These are phyloP conservation scores for Leptodactylus fuscus DNA, from an alignment of 2,113 vertebrate genomes.

Conservation along the genomic window DNA sequence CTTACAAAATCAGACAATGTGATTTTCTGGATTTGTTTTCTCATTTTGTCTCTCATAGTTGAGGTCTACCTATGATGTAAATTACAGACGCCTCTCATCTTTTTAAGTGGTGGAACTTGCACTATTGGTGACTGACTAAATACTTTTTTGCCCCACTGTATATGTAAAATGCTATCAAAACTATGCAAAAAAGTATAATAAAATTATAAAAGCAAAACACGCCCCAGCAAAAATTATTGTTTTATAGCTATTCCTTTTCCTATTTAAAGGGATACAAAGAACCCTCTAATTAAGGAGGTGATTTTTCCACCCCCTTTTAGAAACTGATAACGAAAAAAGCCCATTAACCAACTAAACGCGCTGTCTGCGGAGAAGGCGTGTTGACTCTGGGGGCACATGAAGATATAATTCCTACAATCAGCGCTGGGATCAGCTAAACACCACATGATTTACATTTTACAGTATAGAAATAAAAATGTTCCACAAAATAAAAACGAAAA, in stretches of 20 bases:
- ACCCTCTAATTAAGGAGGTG: conserved; percentile 37
- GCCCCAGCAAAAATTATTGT: not conserved
- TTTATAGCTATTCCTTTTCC: not conserved
- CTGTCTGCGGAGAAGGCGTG: not conserved
- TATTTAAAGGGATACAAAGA: conserved; percentile 15
- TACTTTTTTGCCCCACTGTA: too few relatives aligned
- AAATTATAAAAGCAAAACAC: not conserved
- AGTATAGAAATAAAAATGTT: not conserved
- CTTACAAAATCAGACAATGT: too few relatives aligned
- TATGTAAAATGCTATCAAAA: not conserved
- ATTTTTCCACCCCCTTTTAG: conserved; percentile 16
- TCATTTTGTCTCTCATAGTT: too few relatives aligned
- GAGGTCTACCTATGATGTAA: too few relatives aligned
- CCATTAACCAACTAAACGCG: conserved; percentile 29
- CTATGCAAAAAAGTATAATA: not conserved
- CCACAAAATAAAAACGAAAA: not conserved
- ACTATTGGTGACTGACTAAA: too few relatives aligned
- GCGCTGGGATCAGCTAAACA: not conserved
- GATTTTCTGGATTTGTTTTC: too few relatives aligned
- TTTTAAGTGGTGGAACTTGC: too few relatives aligned
- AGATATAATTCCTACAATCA: conserved; percentile 22
- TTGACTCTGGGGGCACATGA: not conserved
- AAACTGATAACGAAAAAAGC: conserved; percentile 11
- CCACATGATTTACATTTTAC: not conserved
- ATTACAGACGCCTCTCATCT: too few relatives aligned